Base-by-base conservation (phyloP, 1,140 invertebrate species). In the Hypothenemus hampei region DNA sequence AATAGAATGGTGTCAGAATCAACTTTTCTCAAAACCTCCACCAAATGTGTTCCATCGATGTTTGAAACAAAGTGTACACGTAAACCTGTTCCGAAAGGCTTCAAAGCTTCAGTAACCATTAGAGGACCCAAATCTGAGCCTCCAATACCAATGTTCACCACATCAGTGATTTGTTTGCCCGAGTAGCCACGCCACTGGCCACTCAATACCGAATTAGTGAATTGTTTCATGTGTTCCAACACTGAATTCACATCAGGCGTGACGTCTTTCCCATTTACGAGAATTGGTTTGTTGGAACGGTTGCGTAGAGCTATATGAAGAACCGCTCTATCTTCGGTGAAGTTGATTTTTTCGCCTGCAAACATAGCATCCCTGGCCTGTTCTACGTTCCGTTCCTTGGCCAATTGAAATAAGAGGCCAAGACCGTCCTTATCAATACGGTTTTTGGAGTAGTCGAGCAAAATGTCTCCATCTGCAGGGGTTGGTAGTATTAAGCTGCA, bases 141-240 rank as follows among this genome's bases (percentile, higher is more conserved):
- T 45, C 97, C 97, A 68, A 99, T 99, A 44, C 97, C 97, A 78
- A 99, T 99, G 72, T 99, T 99, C 20, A 99, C 89, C 40, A 99
- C 91, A 80, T 99, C 96, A 52, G 91, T 95, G 39, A 99, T 98
- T 50, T 85, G 70, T 75, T 98, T 93, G 7, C 94, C 95, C 3
- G 93, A 94, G 70, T 89, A 97, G 23, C 95, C 76, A 61, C 79
- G 81, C 81, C 82, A 84, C 22, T 77, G 65, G 10, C 81, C 81
- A 60, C 75, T 78, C 19, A 81, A 75, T 52, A 91, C 85, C 69
- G 87, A 77, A 53, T 86, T 77, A 19, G 83, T 84, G 70, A 99
- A 99, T 64, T 86, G 80, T 73, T 97, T 91, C 91, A 99, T 99
- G 66, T 99, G 96, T 3, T 81, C 73, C 2, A 99, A 74, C 7